Base-by-base conservation (phyloP, 2,888 invertebrate genomes). In the Archips xylosteana region DNA sequence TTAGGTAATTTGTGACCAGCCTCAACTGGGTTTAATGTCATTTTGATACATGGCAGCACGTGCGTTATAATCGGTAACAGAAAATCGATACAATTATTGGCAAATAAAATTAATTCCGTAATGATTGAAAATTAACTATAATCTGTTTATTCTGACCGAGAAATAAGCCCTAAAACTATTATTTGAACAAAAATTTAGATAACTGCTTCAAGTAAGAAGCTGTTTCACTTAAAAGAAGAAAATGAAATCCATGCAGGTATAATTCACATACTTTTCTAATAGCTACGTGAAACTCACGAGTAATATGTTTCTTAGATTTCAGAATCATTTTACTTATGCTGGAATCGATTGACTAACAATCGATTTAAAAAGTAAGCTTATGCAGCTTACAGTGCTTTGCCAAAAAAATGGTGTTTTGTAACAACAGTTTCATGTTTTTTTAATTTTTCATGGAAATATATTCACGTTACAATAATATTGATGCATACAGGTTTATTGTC, bases 1-100 rank as follows among this genome's bases (percentile, higher is more conserved):
- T 94, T 94, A 94, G 94, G 91, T 57, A 87, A 89, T 92, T 89
- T 92, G 87, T 92, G 90, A 90, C 92, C 91, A 93, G 92, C 85
- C 80, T 84, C 82, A 77, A 81, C 78, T 81, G 84, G 85, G 86
- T 87, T 85, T 84, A 80, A 85, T 86, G 83, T 84, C 84, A 87
- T 81, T 86, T 83, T 87, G 83, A 71, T 12, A 15, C 67, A 78
- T 89, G 87, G 92, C 87, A 92, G 89, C 82, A 83, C 77, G 76
- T 32, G 13, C 6, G 8, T 2, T 2, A 49, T 8, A 63, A 63
- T 63, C 63, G 47, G 12, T 23, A 49, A 49, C n/a, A 6, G 5
- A n/a, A 13, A 49, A 45, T 12, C 12, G 45, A 45, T 6, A 5
- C 10, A 45, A 10, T n/a, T 5, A n/a, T 13, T 6, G n/a, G n/a